phyloP scores from a whole-genome alignment of 2,797 vertebrate genomes.

The Ceyx erithaca region DNA sequence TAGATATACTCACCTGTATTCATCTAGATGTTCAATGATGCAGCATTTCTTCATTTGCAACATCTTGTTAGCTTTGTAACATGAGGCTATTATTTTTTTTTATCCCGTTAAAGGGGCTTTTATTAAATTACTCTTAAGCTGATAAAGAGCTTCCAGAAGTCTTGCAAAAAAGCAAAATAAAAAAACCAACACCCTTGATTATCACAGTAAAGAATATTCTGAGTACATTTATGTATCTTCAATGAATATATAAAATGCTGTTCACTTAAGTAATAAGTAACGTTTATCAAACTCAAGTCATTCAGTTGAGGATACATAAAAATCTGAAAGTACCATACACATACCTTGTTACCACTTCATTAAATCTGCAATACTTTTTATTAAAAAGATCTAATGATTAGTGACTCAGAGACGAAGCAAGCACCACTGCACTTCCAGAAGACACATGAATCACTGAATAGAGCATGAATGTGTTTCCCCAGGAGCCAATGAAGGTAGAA shows the following conservation, averaged over 20 bases:
- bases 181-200: background rate
- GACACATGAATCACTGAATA: background rate
- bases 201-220: background rate
- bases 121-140: background rate
- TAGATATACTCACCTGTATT: background rate
- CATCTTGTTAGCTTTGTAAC: background rate
- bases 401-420: background rate
- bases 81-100: background rate
- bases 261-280: background rate
- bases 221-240: background rate
- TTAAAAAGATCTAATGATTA: background rate
- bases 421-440: background rate
- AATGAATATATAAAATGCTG: background rate
- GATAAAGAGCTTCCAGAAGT: background rate
- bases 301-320: background rate
- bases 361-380: background rate
- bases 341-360: background rate
- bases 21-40: background rate
- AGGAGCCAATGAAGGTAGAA: background rate
- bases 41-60: background rate
- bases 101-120: background rate
- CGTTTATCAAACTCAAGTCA: background rate
- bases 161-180: background rate
- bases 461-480: background rate
- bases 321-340: background rate